These are phyloP conservation scores for Microcebus griseorufus DNA, from an alignment of 2,113 vertebrate genomes.

Conservation along the genomic window DNA sequence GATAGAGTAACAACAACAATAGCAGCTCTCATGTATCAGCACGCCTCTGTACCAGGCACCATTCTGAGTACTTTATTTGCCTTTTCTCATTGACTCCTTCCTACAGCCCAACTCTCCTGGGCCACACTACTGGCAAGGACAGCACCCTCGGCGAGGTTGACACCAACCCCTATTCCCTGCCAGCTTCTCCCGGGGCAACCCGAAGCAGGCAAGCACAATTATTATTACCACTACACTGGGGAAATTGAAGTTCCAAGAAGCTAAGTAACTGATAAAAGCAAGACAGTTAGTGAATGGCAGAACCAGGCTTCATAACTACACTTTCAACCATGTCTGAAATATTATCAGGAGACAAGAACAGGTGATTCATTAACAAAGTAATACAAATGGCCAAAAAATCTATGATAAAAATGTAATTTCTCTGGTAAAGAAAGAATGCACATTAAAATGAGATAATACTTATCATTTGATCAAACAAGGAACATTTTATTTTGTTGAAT, in stretches of 20 bases:
- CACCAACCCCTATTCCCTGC: background rate
- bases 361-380: background rate
- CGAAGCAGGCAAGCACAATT: background rate
- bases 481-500: background rate
- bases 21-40: background rate
- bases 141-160: background rate
- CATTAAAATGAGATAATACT: constrained; percentile 5
- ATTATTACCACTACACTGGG: background rate
- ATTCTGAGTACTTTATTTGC: background rate
- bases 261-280: background rate
- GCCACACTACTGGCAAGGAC: background rate
- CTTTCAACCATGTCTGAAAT: background rate
- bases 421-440: background rate
- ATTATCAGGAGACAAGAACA: background rate
- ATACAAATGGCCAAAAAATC: background rate
- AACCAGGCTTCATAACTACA: background rate
- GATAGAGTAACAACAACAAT: background rate
- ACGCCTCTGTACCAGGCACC: background rate
- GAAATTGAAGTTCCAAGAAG: background rate
- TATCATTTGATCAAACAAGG: background rate
- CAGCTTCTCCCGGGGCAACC: background rate
- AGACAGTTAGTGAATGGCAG: background rate
- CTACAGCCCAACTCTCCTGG: background rate
- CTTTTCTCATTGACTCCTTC: background rate
- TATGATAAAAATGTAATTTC: background rate